These are phyloP conservation scores for Patagioenas fasciata DNA, from an alignment of 2,113 vertebrate genomes.

Conservation along the genomic window DNA sequence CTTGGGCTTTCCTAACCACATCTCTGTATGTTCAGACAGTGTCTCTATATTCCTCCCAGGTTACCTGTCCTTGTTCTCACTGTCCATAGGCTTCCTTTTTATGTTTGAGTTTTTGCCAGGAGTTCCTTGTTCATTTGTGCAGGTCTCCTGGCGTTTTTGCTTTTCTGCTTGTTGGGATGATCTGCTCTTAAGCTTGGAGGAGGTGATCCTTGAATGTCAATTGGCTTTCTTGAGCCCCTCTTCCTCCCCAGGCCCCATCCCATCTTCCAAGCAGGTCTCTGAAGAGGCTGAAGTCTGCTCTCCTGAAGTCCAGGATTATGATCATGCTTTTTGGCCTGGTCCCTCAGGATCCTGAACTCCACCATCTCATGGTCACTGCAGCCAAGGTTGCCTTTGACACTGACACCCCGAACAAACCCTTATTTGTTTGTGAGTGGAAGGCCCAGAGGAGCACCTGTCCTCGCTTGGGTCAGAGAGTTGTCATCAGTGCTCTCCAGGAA, in stretches of 20 bases:
- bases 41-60: not conserved
- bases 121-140: not conserved
- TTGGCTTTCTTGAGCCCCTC: not conserved
- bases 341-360: not conserved
- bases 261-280: not conserved
- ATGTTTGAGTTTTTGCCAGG: not conserved
- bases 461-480: not conserved
- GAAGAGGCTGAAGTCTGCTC: not conserved
- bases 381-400: not conserved
- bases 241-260: too few species aligned
- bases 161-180: too few species aligned
- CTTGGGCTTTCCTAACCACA: too few species aligned
- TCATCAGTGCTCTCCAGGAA: not conserved
- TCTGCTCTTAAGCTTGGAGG: too few species aligned
- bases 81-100: not conserved
- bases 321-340: not conserved
- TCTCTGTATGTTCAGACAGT: too few species aligned
- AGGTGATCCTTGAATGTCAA: too few species aligned
- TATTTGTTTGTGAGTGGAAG: not conserved
- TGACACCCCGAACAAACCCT: not conserved
- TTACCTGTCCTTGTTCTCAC: not conserved
- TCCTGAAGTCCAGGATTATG: not conserved
- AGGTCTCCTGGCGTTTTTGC: too few species aligned
- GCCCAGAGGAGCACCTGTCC: not conserved
- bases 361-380: not conserved